These are phyloP conservation scores for Synergus japonicus DNA, from an alignment of 2,888 invertebrate genomes.

Conservation along the genomic window DNA sequence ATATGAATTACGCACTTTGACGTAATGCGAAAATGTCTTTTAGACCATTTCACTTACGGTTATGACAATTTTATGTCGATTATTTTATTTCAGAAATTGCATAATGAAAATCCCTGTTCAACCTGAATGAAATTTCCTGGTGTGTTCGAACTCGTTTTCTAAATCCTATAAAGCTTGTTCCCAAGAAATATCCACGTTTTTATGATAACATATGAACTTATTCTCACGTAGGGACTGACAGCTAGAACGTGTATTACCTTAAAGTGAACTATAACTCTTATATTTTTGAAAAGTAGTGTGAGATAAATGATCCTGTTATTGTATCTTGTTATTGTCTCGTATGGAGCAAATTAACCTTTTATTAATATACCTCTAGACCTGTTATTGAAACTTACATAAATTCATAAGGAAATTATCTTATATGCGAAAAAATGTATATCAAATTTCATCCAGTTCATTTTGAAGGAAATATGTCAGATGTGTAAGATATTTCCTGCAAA, in stretches of 20 bases:
- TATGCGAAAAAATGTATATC: background rate
- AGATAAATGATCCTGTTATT: slow-evolving; percentile 4
- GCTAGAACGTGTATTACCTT: slow-evolving; percentile 1
- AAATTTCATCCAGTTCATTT: no score
- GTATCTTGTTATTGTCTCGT: background rate
- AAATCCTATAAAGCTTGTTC: slow-evolving; percentile 7
- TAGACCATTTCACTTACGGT: background rate
- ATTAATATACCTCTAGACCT: background rate
- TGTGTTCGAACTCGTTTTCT: slow-evolving; percentile 31
- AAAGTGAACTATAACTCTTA: slow-evolving; percentile 27
- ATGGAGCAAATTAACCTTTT: background rate
- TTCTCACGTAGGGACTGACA: slow-evolving; percentile 12
- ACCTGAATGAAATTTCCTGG: slow-evolving; percentile 28
- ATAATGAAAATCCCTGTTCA: slow-evolving; percentile 20
- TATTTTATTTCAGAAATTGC: slow-evolving; percentile 27
- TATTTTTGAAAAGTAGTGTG: slow-evolving; percentile 1
- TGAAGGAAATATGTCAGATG: no score
- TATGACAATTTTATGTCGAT: slow-evolving; percentile 22
- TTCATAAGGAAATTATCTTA: background rate
- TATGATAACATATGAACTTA: background rate
- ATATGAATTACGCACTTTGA: background rate
- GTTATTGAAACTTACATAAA: background rate
- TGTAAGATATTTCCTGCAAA: no score
- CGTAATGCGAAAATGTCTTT: background rate
- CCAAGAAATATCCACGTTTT: slow-evolving; percentile 23